A percentile compares a stretch with the other conserved stretches of the same genome.
Conservation (phyloP, 2,888 invertebrate genomes). For the Dilophus febrilis region DNA sequence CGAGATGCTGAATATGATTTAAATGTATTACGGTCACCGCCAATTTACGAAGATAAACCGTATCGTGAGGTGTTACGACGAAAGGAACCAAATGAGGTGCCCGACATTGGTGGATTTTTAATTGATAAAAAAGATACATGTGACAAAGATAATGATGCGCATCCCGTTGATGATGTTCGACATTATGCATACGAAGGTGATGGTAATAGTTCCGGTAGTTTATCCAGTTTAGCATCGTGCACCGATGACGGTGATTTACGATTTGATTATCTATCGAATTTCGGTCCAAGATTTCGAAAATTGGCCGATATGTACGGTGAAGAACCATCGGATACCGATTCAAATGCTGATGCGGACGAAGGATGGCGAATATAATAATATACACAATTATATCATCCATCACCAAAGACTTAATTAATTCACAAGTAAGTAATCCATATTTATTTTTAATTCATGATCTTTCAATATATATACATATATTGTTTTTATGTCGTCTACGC, state of each 20-base stretch:
- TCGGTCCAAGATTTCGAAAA: conserved; percentile 90
- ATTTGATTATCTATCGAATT: conserved; percentile 86
- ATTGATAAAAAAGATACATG: conserved; percentile 77
- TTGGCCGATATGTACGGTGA: conserved; percentile 91
- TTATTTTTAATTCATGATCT: no score
- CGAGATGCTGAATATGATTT: conserved; percentile 57
- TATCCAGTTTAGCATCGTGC: conserved; percentile 84
- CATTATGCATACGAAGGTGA: conserved; percentile 98
- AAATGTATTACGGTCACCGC: conserved; percentile 28
- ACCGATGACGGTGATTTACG: conserved; percentile 85
- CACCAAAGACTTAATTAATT: conserved; percentile 3
- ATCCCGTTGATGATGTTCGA: conserved; percentile 89
- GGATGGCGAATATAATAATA: conserved; percentile 49
- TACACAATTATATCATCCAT: conserved; percentile 2
- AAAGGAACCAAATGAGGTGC: conserved; percentile 39
- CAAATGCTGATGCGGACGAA: conserved; percentile 56
- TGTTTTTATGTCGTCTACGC: no score
- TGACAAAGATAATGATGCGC: conserved; percentile 80
- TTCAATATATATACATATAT: no score
- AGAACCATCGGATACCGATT: conserved; percentile 65
- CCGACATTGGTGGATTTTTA: conserved; percentile 79
- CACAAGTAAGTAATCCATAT: conserved; percentile 1
- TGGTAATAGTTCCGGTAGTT: conserved; percentile 80
- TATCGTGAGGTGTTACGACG: conserved; percentile 25
- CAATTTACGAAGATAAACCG: conserved; percentile 29